Conservation (phyloP, 2,888 invertebrate genomes). For the Cantharis flavilabris region DNA sequence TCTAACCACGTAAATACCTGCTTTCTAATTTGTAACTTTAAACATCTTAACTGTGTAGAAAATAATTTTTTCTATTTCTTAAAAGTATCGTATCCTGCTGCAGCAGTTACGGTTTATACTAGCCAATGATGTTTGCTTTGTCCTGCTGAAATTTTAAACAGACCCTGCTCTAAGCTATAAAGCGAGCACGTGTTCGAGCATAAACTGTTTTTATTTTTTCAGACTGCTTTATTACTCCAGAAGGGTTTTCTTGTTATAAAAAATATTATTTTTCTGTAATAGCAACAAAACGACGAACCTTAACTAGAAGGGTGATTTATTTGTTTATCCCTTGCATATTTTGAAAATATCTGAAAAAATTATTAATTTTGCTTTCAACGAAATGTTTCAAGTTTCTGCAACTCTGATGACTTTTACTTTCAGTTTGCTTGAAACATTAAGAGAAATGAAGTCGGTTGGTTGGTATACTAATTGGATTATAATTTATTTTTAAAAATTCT, state of each 20-base stretch:
- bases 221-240: slow-evolving; percentile 29
- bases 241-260: slow-evolving; percentile 29
- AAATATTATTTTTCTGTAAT: slow-evolving; percentile 23
- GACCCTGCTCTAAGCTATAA: slow-evolving; percentile 42
- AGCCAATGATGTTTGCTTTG: slow-evolving; percentile 34
- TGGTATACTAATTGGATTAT: background rate
- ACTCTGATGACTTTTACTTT: background rate
- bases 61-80: slow-evolving; percentile 22
- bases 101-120: slow-evolving; percentile 29
- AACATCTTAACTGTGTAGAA: background rate
- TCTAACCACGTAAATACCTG: background rate
- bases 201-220: slow-evolving; percentile 47
- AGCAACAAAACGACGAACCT: background rate
- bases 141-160: slow-evolving; percentile 45
- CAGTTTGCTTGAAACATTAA: background rate
- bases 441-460: background rate
- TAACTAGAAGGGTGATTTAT: slow-evolving; percentile 1
- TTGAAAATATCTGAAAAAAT: background rate
- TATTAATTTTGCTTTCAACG: background rate
- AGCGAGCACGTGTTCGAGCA: slow-evolving; percentile 45
- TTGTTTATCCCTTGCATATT: background rate
- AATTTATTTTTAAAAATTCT: slow-evolving; percentile 3
- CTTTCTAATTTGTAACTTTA: background rate
- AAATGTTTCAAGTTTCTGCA: background rate
- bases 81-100: slow-evolving; percentile 20